Percentiles rank a stretch among this genome's conserved stretches.
Evolutionary conservation across 2,888 invertebrate genomes (phyloP).

Genomic region (Macroteleia sp.): DNA sequence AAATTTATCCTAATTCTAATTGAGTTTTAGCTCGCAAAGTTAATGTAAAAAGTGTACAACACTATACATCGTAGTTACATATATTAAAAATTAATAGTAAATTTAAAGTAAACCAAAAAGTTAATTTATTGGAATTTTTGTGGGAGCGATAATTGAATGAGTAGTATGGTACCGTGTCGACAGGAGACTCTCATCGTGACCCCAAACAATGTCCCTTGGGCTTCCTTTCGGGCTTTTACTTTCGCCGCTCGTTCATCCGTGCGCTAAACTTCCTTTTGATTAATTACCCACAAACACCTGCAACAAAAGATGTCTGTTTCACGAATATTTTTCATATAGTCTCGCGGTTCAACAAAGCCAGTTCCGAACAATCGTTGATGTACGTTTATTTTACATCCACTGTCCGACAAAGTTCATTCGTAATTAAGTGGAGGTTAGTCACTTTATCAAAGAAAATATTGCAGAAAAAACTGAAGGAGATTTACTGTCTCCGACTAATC

Average conservation of each 20-base stretch:
- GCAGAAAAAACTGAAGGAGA: no score
- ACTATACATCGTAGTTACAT: no score
- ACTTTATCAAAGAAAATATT: background rate
- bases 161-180: constrained; percentile 74
- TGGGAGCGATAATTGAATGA: constrained; percentile 83
- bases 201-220: constrained; percentile 63
- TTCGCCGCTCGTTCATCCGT: constrained; percentile 56
- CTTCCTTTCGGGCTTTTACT: constrained; percentile 66
- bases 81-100: no score
- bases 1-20: no score
- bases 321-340: constrained; percentile 25
- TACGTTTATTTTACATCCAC: constrained; percentile 15
- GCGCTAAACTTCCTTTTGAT: constrained; percentile 49
- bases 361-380: constrained; percentile 7
- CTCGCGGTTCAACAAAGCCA: background rate
- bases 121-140: no score
- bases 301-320: constrained; percentile 35
- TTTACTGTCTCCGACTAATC: no score
- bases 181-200: constrained; percentile 62
- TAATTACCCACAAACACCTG: constrained; percentile 57
- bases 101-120: no score
- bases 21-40: no score
- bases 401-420: constrained; percentile 6
- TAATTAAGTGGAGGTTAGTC: constrained; percentile 5
- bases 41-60: no score